Percentiles rank a stretch among this genome's conserved stretches.
These are phyloP conservation scores for Leucophenga varia DNA, from an alignment of 1,140 invertebrate species.

Conservation along the genomic window DNA sequence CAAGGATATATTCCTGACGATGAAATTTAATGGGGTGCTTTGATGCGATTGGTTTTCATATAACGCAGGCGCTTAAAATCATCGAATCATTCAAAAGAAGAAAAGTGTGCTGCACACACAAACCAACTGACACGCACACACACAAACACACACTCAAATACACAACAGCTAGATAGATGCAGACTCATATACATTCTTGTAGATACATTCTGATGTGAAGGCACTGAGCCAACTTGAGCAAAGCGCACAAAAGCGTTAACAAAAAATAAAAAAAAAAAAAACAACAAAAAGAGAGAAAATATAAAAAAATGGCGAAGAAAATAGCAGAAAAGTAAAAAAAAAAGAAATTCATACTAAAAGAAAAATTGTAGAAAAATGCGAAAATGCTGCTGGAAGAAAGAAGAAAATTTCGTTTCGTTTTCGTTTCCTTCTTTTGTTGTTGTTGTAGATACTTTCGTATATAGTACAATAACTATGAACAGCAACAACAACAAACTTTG, in stretches of 20 bases:
- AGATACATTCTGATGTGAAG: too few relatives aligned
- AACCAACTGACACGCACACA: slow-evolving; percentile 25
- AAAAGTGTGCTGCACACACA: slow-evolving; percentile 51
- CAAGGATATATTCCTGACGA: slow-evolving; percentile 55
- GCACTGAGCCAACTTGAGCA: too few relatives aligned
- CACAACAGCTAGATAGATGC: too few relatives aligned
- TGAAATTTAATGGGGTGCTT: slow-evolving; percentile 58
- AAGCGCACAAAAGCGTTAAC: neutral
- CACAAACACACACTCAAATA: slow-evolving; percentile 17
- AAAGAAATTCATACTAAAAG: slow-evolving; percentile 31
- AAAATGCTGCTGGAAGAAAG: too few relatives aligned
- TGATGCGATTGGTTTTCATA: slow-evolving; percentile 58
- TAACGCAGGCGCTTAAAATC: slow-evolving; percentile 58
- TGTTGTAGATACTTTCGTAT: too few relatives aligned
- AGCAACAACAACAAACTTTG: too few relatives aligned
- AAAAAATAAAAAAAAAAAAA: slow-evolving; percentile 2
- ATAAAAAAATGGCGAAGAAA: neutral
- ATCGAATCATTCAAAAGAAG: slow-evolving; percentile 56
- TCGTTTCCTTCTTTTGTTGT: too few relatives aligned
- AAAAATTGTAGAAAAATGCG: slow-evolving; percentile 41
- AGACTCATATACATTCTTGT: too few relatives aligned
- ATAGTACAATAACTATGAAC: too few relatives aligned
- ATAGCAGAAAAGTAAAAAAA: neutral
- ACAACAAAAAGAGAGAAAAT: slow-evolving; percentile 15
- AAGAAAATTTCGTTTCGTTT: too few relatives aligned